Evolutionary conservation across 2,797 vertebrate species (phyloP), one percentile per base, ranked within the genome.

Genomic region (Pterois miles): DNA sequence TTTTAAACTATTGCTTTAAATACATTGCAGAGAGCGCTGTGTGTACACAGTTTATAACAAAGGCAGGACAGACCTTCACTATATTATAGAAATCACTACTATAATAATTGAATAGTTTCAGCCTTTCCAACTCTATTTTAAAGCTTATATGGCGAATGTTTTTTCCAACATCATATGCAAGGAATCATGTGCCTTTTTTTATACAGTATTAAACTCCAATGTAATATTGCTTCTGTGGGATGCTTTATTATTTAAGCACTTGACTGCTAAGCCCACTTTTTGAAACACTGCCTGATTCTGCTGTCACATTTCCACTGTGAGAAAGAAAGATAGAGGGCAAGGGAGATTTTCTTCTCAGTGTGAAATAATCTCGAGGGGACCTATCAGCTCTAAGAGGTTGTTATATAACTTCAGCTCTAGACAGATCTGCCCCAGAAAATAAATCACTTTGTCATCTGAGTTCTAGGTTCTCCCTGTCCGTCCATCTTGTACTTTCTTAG

Each of bases 281-380:
- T 68, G 12, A 59, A 74, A 36, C 8, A 5, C 10, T n/a, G 40
- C 27, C 43, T 57, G 20, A 33, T 36, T 52, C 29, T 57, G n/a
- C 22, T 43, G 60, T 67, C 69, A 79, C 38, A 74, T 65, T 76
- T 70, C 69, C n/a, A 65, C 63, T 62, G 65, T 59, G 25, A 63
- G 46, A 40, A 59, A 65, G 43, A 60, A 22, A 27, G 60, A 57
- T 11, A 65, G 38, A 66, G 20, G 27, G 65, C 1, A 14, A 11
- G 36, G 27, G 58, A 73, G 60, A 79, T 87, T 85, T 82, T 75
- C 64, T 67, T 71, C 54, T 77, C 58, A 59, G 65, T 83, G 58
- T 78, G 57, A 76, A 82, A 64, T 71, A 63, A 80, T 82, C 76
- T 76, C 57, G 40, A 48, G 50, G 25, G 53, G 52, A 71, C 36